phyloP scores from a whole-genome alignment of 37 sponge, comb jelly and placozoan genomes.

The Amphimedon queenslandica region DNA sequence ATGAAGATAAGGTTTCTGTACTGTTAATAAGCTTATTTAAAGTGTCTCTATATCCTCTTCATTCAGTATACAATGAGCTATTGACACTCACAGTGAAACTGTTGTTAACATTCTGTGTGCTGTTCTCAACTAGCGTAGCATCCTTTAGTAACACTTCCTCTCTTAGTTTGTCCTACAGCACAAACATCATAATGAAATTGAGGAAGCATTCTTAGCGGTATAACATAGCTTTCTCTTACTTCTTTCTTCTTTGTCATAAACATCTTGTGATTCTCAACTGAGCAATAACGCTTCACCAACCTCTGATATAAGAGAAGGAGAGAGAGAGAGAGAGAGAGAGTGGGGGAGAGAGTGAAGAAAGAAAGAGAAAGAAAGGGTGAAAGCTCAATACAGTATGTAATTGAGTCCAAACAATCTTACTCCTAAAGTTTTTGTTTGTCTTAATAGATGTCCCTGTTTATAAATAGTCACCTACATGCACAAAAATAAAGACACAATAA shows the following conservation, averaged over 20 bases:
- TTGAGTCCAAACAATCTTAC: too few species aligned
- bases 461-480: too few species aligned
- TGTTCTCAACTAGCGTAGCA: conserved; percentile 81
- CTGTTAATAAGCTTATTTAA: too few species aligned
- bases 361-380: too few species aligned
- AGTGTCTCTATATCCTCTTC: too few species aligned
- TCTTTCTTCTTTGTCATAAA: conserved; percentile 29
- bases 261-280: conserved; percentile 17
- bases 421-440: background rate
- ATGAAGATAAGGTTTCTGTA: too few species aligned
- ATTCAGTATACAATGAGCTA: too few species aligned
- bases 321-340: background rate
- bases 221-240: too few species aligned
- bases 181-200: background rate
- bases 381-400: too few species aligned
- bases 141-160: conserved; percentile 61
- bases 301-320: conserved; percentile 6
- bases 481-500: too few species aligned
- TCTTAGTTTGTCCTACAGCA: conserved; percentile 37
- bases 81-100: conserved; percentile 84
- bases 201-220: too few species aligned
- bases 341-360: too few species aligned
- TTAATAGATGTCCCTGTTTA: background rate
- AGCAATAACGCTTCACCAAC: conserved; percentile 34
- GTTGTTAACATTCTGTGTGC: conserved; percentile 79